These are phyloP conservation scores for Sclerodermus sp. DNA, from an alignment of 2,888 invertebrate species.

Conservation along the genomic window DNA sequence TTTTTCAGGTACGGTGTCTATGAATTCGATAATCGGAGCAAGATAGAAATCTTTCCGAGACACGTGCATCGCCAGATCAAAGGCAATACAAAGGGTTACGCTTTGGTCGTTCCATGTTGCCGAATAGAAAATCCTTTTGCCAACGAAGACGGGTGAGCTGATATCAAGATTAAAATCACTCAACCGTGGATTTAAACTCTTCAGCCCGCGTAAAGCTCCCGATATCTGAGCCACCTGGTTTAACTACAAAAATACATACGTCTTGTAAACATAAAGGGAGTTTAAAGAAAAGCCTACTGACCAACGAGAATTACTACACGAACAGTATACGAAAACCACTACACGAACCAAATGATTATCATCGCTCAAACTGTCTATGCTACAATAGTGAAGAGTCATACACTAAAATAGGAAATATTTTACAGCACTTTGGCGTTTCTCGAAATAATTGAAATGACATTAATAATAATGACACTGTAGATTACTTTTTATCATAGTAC, in stretches of 20 bases:
- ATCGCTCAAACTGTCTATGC: too few relatives aligned
- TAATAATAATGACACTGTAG: too few relatives aligned
- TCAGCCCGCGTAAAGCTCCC: conserved; percentile 70
- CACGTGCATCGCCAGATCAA: conserved; percentile 65
- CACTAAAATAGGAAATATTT: too few relatives aligned
- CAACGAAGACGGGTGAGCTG: conserved; percentile 62
- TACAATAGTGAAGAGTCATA: too few relatives aligned
- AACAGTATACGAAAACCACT: too few relatives aligned
- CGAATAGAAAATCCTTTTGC: conserved; percentile 74
- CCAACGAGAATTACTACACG: too few relatives aligned
- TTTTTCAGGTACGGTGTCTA: conserved; percentile 73
- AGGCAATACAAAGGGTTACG: conserved; percentile 61
- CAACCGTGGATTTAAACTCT: conserved; percentile 74
- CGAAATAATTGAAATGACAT: too few relatives aligned
- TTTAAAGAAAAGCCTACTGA: too few relatives aligned
- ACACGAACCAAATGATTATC: too few relatives aligned
- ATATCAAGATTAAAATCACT: conserved; percentile 70
- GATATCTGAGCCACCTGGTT: conserved; percentile 74
- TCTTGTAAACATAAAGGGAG: too few relatives aligned
- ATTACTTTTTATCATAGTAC: too few relatives aligned
- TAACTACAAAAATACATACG: conserved; percentile 56
- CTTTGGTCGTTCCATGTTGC: conserved; percentile 69
- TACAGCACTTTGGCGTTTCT: too few relatives aligned
- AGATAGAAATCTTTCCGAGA: conserved; percentile 67
- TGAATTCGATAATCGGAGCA: conserved; percentile 78